phyloP scores from a whole-genome alignment of 2,113 vertebrate species.

The Chaetodon trifascialis region DNA sequence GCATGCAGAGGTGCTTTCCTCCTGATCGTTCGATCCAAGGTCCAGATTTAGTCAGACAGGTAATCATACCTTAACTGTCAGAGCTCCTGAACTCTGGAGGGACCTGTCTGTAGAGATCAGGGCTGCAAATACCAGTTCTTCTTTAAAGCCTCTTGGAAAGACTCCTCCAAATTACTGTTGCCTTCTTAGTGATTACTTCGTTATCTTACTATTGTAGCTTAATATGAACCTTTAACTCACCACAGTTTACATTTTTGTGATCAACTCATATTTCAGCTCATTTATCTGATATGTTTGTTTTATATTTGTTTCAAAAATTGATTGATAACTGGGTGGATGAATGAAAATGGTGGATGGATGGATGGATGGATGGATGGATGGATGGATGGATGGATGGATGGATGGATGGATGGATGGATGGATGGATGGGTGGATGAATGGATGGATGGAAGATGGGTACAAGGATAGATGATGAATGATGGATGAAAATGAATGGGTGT shows the following conservation, averaged over 20 bases:
- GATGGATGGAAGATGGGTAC: too few species aligned
- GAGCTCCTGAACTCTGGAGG: constrained; percentile 4
- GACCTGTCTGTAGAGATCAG: background rate
- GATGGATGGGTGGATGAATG: background rate
- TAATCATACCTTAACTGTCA: constrained; percentile 29
- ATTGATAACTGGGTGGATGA: background rate
- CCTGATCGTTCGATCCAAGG: constrained; percentile 18
- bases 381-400: background rate
- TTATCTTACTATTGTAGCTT: too few species aligned
- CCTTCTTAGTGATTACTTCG: too few species aligned
- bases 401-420: background rate
- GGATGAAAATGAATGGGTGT: background rate
- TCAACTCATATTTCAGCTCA: background rate
- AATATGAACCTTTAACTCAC: too few species aligned
- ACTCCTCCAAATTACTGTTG: background rate
- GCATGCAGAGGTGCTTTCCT: constrained; percentile 39
- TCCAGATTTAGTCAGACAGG: constrained; percentile 22
- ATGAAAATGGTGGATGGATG: too few species aligned
- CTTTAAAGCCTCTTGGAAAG: background rate
- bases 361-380: background rate
- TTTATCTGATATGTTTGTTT: background rate
- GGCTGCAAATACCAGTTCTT: background rate
- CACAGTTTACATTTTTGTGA: too few species aligned
- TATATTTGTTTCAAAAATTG: too few species aligned
- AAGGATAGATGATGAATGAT: background rate